phyloP scores from a whole-genome alignment of 2,888 invertebrate species.

The Dasypolia templi region DNA sequence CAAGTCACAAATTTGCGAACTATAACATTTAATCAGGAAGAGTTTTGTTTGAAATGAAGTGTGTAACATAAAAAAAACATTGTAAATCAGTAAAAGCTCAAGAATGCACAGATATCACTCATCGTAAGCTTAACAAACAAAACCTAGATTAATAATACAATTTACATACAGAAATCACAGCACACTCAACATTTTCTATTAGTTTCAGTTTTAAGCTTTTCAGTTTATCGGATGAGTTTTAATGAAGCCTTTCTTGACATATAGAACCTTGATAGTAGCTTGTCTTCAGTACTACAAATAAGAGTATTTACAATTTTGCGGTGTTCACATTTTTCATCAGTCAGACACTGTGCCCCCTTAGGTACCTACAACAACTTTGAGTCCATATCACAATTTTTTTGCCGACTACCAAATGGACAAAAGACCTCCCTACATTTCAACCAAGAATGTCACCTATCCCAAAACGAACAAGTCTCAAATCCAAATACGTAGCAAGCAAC shows the following conservation, averaged over 20 bases:
- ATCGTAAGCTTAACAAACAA: conserved; percentile 58
- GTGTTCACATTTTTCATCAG: neutral
- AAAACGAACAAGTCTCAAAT: neutral
- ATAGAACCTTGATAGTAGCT: neutral
- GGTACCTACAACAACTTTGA: too few relatives aligned
- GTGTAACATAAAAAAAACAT: conserved; percentile 51
- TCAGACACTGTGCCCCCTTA: neutral
- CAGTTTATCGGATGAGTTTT: neutral
- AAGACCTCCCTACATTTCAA: neutral
- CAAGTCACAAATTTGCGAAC: conserved; percentile 19
- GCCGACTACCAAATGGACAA: neutral
- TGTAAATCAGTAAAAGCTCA: conserved; percentile 53
- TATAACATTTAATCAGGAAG: neutral
- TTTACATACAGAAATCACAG: conserved; percentile 21
- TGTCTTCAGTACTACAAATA: neutral
- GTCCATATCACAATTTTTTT: neutral
- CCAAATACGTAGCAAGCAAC: neutral
- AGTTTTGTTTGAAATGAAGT: conserved; percentile 51
- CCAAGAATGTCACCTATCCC: conserved; percentile 2
- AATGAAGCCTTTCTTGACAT: neutral
- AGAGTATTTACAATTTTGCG: neutral
- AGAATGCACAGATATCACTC: conserved; percentile 58
- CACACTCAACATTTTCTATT: conserved; percentile 15
- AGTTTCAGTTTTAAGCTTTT: neutral
- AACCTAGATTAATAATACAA: conserved; percentile 33